A percentile compares a stretch with the other conserved stretches of the same genome.
Evolutionary conservation across 1,140 invertebrate genomes (phyloP).

Genomic region (Telenomus remus): DNA sequence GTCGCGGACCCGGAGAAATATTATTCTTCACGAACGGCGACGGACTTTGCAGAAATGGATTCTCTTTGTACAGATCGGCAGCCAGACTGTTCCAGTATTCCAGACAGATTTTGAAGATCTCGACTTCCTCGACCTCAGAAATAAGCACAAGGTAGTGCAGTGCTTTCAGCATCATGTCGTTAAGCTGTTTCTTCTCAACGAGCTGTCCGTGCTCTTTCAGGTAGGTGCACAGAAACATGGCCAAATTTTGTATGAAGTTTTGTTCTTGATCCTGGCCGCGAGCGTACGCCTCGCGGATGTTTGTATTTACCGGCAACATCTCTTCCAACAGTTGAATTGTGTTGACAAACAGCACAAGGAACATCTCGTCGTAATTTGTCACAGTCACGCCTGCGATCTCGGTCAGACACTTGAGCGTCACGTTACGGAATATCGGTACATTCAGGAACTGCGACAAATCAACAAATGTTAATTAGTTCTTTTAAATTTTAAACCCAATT

Average conservation of each 20-base stretch:
- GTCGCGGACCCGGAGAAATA: constrained; percentile 72
- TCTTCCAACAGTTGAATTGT: constrained; percentile 93
- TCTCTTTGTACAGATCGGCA: constrained; percentile 92
- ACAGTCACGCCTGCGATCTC: constrained; percentile 95
- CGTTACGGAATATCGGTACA: constrained; percentile 98
- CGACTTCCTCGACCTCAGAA: constrained; percentile 98
- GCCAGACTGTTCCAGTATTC: constrained; percentile 98
- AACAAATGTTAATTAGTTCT: neutral
- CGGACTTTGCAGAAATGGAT: constrained; percentile 73
- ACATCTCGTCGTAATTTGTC: constrained; percentile 94
- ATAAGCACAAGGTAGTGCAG: constrained; percentile 96
- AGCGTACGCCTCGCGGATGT: constrained; percentile 95
- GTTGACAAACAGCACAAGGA: constrained; percentile 90
- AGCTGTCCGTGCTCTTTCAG: constrained; percentile 95
- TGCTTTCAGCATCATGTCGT: constrained; percentile 85
- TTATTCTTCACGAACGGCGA: constrained; percentile 73
- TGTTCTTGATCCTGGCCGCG: constrained; percentile 96
- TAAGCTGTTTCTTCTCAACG: constrained; percentile 87
- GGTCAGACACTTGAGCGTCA: constrained; percentile 98
- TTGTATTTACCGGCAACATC: constrained; percentile 93
- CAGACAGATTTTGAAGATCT: constrained; percentile 99
- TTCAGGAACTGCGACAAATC: constrained; percentile 90
- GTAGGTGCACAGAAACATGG: constrained; percentile 97
- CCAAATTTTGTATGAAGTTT: constrained; percentile 99
- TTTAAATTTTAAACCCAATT: too few species aligned